Base-by-base conservation (phyloP, 2,797 vertebrate species). In the Trichosurus vulpecula region DNA sequence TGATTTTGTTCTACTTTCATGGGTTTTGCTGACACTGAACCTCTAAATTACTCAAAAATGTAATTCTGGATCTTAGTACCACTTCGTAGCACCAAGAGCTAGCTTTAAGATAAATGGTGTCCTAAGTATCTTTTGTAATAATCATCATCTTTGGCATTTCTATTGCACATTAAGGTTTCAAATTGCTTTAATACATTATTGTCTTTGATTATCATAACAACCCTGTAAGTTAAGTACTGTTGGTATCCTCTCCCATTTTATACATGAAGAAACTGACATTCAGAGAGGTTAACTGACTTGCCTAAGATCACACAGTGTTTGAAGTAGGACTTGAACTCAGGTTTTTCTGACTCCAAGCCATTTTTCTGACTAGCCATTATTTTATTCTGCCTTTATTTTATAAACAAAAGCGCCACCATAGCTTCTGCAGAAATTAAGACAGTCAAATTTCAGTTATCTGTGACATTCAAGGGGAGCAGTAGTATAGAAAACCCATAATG, bases 1-100 rank as follows among this genome's bases (percentile, higher is more conserved):
- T 93, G 81, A 92, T 8, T 61, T 94, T 94, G 35, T 81, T 57
- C 94, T 54, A 90, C 94, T 96, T 94, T 87, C 90, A 19, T 95
- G 95, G 90, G 22, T 52, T 95, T 97, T 94, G 54, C 92, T 96
- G 90, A 90, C 97, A 90, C 90, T 61, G 52, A 96, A 92, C 1
- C 29, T 96, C 94, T 93, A 96, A 74, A 89, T 95, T 93, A 96
- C 57, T 95, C 30, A 58, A 52, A 58, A 35, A 97, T 96, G 92
- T 95, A 96, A 81, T 91, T 30, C 93, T 93, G 94, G 22, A 92
- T 93, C 16, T 96, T 52, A 94, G 66, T 29, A n/a, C 95, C 52
- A 94, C 61, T 95, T 94, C 94, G 29, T 90, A 94, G 93, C 51
- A 95, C 22, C 56, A 54, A 0, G 93, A 57, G 56, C 10, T 81